Percentiles rank a stretch among this genome's conserved stretches.
phyloP scores from a whole-genome alignment of 1,140 invertebrate genomes.

The Orchestia grillus region DNA sequence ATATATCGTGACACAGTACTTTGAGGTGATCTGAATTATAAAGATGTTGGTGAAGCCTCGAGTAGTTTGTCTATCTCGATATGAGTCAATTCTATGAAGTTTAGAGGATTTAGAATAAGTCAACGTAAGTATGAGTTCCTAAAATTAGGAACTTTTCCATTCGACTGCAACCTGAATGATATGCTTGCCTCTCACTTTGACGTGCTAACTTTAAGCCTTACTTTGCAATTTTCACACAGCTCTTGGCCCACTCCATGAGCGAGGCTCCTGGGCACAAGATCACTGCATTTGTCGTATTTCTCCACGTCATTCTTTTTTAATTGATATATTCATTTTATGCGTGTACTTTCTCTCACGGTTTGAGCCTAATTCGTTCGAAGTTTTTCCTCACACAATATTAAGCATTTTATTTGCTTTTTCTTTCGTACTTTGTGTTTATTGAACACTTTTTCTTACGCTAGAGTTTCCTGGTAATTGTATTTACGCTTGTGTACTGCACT shows the following conservation, averaged over 20 bases:
- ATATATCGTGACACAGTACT: too few species aligned
- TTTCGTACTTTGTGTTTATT: background rate
- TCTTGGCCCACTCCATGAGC: background rate
- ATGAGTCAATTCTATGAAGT: background rate
- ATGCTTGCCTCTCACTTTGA: background rate
- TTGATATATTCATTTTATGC: background rate
- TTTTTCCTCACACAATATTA: background rate
- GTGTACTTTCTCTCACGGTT: background rate
- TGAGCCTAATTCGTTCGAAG: background rate
- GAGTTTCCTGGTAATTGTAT: background rate
- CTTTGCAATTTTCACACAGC: background rate
- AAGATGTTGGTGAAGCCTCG: too few species aligned
- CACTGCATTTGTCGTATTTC: background rate
- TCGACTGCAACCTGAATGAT: background rate
- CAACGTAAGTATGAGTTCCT: background rate
- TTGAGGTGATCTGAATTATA: too few species aligned
- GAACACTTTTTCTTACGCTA: background rate
- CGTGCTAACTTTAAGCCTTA: background rate
- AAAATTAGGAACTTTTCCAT: background rate
- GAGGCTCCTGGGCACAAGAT: background rate
- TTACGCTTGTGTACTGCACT: conserved; percentile 42
- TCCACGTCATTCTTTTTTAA: background rate
- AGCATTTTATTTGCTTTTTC: background rate
- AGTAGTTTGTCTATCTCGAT: too few species aligned
- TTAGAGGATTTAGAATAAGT: background rate